Conservation (phyloP, 2,797 vertebrate species). For the Clarias platycephalus region DNA sequence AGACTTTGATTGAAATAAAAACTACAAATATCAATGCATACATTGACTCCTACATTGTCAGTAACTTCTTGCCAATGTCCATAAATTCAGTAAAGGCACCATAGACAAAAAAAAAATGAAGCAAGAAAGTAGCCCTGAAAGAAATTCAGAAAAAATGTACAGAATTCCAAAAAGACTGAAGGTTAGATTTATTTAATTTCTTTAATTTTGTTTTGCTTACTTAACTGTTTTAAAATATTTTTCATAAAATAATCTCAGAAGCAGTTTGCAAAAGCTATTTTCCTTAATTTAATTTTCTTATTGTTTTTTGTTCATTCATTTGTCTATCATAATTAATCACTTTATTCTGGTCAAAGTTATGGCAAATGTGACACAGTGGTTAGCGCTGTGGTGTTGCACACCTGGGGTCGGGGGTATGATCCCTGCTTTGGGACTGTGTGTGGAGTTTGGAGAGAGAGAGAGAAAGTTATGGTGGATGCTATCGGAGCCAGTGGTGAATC, state of each 20-base stretch:
- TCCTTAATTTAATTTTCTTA: neutral
- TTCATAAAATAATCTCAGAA: neutral
- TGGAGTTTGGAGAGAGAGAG: too few relatives aligned
- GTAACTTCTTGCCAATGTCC: neutral
- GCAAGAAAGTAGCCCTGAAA: neutral
- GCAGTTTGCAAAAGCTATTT: neutral
- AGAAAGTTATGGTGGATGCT: neutral
- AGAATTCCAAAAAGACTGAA: neutral
- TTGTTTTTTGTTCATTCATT: neutral
- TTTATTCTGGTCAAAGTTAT: neutral
- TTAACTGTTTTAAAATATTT: neutral
- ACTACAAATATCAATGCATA: neutral
- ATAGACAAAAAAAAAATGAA: neutral
- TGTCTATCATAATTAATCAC: neutral
- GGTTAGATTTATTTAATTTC: too few relatives aligned
- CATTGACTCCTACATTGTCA: neutral
- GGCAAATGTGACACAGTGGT: too few relatives aligned
- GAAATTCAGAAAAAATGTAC: neutral
- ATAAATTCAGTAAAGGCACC: neutral
- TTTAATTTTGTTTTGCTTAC: neutral
- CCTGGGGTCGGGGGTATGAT: too few relatives aligned
- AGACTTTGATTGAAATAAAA: conserved; percentile 2
- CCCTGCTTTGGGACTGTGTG: too few relatives aligned
- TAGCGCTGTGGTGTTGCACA: too few relatives aligned
- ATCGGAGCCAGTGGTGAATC: neutral